A percentile compares a stretch with the other conserved stretches of the same genome.
phyloP scores from a whole-genome alignment of 1,140 invertebrate species.

The Maniola jurtina region DNA sequence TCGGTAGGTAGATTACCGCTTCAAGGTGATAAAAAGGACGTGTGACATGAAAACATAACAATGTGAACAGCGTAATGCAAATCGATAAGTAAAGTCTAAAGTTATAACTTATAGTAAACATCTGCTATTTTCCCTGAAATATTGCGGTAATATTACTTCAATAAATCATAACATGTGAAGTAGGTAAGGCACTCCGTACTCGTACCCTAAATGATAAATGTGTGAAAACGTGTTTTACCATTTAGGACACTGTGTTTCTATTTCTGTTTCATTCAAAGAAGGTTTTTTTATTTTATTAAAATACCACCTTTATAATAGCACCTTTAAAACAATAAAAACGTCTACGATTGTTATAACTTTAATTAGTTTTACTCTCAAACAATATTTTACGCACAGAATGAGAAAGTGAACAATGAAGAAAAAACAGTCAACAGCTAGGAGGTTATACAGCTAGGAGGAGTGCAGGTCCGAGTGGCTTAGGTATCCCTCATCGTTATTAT shows the following conservation, averaged over 20 bases:
- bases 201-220: constrained; percentile 3
- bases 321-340: neutral
- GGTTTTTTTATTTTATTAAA: too few relatives aligned
- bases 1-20: too few relatives aligned
- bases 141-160: constrained; percentile 2
- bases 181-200: neutral
- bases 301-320: neutral
- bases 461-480: too few relatives aligned
- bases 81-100: neutral
- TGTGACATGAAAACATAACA: too few relatives aligned
- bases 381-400: too few relatives aligned
- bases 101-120: neutral
- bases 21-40: too few relatives aligned
- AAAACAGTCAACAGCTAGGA: too few relatives aligned
- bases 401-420: too few relatives aligned
- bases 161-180: constrained; percentile 3
- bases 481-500: too few relatives aligned
- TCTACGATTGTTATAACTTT: neutral
- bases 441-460: too few relatives aligned
- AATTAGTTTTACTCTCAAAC: too few relatives aligned
- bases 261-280: neutral
- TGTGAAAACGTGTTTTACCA: neutral
- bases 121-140: constrained; percentile 6
- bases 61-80: too few relatives aligned
- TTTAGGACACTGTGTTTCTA: neutral